Evolutionary conservation across 2,797 vertebrate species (phyloP), one percentile per base, ranked within the genome.

Genomic region (Lacerta bilineata): DNA sequence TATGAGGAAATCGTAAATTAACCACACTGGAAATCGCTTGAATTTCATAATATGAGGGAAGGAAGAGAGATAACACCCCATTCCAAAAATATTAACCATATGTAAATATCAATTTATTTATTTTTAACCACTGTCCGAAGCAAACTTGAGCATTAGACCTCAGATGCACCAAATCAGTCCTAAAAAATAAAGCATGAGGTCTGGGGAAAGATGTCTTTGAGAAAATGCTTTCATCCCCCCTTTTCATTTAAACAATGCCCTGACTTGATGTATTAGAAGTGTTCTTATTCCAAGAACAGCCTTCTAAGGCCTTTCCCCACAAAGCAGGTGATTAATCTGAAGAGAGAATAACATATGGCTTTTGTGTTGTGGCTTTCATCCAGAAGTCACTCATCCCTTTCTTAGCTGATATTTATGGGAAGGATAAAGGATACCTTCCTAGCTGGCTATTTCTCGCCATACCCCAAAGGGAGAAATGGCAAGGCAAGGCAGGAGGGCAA

Each of bases 341-440:
- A 80, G 9, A 13, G 1, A 90, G 43, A 2, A 83, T 2, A 3
- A 23, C 4, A 84, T 77, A 55, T 0, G 0, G 1, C 68, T 50
- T 0, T 85, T 87, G 78, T 85, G 1, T 7, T 83, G 3, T 66
- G 46, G 3, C 2, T 77, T 43, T 29, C 27, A 5, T 1, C 5
- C 77, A 74, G 74, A 1, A 81, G 3, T 86, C 36, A 85, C 27
- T 89, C 18, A 91, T 71, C 13, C 3, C 29, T 92, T 84, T 29
- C n/a, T 78, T 88, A 55, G 20, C 2, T 78, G 83, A 91, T 87
- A 84, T 2, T 2, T 83, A 69, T 3, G 27, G 59, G 76, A 59
- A 55, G 0, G 0, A 13, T 27, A 61, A 87, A 72, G 6, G 5
- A 15, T 75, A 90, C 50, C 17, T 18, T 88, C 1, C 41, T 83